These are phyloP conservation scores for Micrastur ruficollis DNA, from an alignment of 2,797 vertebrate genomes.

Conservation along the genomic window DNA sequence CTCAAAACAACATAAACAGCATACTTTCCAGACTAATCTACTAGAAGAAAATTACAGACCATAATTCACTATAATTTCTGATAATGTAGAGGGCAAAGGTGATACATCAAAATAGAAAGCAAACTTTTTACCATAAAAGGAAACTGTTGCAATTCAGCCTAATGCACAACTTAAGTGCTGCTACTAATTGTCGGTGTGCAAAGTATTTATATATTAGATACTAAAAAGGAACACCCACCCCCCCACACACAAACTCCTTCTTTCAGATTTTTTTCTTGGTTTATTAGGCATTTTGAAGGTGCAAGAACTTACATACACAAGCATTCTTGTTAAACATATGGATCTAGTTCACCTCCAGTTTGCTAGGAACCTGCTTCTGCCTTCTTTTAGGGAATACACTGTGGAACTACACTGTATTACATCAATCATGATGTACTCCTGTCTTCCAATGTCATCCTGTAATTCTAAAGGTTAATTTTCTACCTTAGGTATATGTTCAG, in stretches of 20 bases:
- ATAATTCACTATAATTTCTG: constrained; percentile 55
- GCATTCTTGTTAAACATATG: not conserved
- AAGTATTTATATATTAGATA: not conserved
- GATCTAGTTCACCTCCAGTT: not conserved
- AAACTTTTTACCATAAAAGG: not conserved
- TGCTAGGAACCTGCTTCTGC: not conserved
- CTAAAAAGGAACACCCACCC: not conserved
- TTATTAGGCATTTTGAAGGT: not conserved
- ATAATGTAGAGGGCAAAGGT: not conserved
- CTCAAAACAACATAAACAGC: constrained; percentile 24
- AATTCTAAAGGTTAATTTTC: not conserved
- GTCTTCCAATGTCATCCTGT: not conserved
- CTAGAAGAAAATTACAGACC: constrained; percentile 47
- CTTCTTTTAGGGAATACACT: not conserved
- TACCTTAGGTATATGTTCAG: not conserved
- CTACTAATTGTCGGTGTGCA: not conserved
- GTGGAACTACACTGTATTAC: not conserved
- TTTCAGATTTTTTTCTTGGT: not conserved
- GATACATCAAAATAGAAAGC: not conserved
- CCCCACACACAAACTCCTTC: not conserved
- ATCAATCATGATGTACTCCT: not conserved
- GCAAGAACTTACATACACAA: not conserved
- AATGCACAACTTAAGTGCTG: not conserved
- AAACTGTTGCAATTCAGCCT: not conserved
- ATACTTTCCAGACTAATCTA: constrained; percentile 33